phyloP scores from a whole-genome alignment of 1,140 invertebrate genomes.

The Pygmarrhopalites habei region DNA sequence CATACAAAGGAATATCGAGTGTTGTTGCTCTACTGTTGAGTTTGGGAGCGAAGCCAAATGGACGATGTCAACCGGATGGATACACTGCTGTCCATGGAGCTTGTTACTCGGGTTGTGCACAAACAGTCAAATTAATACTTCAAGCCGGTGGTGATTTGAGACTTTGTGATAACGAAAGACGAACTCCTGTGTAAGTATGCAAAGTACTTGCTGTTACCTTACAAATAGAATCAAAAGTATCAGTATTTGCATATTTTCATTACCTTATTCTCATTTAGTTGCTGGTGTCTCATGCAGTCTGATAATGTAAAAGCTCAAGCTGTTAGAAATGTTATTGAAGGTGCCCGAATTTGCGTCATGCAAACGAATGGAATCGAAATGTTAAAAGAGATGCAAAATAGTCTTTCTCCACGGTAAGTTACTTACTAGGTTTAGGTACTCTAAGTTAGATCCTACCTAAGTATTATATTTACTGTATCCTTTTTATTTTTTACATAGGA shows the following conservation, averaged over 20 bases:
- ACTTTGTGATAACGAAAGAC: slow-evolving; percentile 43
- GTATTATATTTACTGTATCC: not conserved
- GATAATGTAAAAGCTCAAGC: slow-evolving; percentile 27
- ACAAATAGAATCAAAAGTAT: not conserved
- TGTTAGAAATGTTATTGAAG: slow-evolving; percentile 29
- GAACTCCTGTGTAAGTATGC: slow-evolving; percentile 20
- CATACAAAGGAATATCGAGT: slow-evolving; percentile 41
- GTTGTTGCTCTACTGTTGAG: slow-evolving; percentile 43
- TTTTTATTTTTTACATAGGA: not conserved
- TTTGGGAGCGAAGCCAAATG: slow-evolving; percentile 47
- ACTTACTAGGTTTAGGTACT: too few relatives aligned
- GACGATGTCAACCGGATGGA: slow-evolving; percentile 41
- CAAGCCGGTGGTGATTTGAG: slow-evolving; percentile 47
- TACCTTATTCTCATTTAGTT: slow-evolving; percentile 17
- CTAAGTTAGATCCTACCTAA: too few relatives aligned
- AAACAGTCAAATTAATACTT: slow-evolving; percentile 43
- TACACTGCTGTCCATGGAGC: slow-evolving; percentile 47
- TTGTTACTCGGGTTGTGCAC: slow-evolving; percentile 43
- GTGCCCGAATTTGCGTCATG: slow-evolving; percentile 18
- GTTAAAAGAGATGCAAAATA: slow-evolving; percentile 12
- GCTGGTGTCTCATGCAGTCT: slow-evolving; percentile 42
- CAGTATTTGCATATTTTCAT: not conserved
- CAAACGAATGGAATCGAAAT: slow-evolving; percentile 20
- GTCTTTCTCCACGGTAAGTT: slow-evolving; percentile 3
- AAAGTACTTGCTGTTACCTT: not conserved